A percentile compares a stretch with the other conserved stretches of the same genome.
Conservation (phyloP, 2,888 invertebrate genomes). For the Noctua comes region DNA sequence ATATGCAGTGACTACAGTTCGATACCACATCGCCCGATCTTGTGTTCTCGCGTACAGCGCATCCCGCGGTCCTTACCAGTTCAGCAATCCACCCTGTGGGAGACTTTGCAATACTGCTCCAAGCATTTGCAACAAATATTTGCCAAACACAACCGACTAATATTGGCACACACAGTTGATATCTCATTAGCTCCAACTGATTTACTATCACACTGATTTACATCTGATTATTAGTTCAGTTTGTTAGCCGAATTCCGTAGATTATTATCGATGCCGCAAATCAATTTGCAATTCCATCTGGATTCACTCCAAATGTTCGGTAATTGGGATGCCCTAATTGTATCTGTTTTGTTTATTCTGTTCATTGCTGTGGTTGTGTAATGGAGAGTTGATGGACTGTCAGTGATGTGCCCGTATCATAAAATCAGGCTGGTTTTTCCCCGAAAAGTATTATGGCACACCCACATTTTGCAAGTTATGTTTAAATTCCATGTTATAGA, state of each 20-base stretch:
- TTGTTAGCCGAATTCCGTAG: slow-evolving; percentile 39
- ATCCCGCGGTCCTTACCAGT: background rate
- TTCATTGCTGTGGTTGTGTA: slow-evolving; percentile 16
- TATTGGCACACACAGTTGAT: background rate
- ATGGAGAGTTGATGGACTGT: background rate
- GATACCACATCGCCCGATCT: background rate
- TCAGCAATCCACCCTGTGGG: background rate
- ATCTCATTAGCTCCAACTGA: slow-evolving; percentile 39
- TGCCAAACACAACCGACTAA: background rate
- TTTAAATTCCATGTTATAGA: background rate
- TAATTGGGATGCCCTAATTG: slow-evolving; percentile 48
- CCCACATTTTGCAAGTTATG: background rate
- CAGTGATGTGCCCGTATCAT: background rate
- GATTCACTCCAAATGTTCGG: slow-evolving; percentile 49
- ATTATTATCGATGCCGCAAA: slow-evolving; percentile 55
- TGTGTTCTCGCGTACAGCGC: background rate
- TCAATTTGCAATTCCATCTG: slow-evolving; percentile 58
- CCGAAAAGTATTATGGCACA: too few species aligned
- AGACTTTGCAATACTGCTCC: background rate
- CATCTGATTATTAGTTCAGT: slow-evolving; percentile 52
- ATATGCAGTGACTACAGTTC: background rate
- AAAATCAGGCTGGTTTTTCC: background rate
- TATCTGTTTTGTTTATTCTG: slow-evolving; percentile 38
- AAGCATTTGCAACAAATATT: slow-evolving; percentile 7
- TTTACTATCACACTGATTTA: slow-evolving; percentile 35